Evolutionary conservation across 2,888 invertebrate species (phyloP).

Genomic region (Argyresthia albistria): DNA sequence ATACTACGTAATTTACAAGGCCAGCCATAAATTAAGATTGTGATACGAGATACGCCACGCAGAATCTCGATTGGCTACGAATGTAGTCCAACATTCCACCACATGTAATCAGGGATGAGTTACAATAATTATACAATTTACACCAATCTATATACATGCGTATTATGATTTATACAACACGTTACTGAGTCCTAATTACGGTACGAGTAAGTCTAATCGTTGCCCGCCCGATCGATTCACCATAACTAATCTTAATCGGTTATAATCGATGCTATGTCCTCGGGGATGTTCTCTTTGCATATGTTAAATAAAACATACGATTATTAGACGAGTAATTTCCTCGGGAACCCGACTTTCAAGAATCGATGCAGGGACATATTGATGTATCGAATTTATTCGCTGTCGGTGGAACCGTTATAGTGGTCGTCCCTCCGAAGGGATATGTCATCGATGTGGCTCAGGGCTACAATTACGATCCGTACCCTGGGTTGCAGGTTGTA

Average conservation of each 20-base stretch:
- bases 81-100: not conserved
- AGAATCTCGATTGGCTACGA: too few relatives aligned
- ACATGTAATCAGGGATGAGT: conserved; percentile 7
- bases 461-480: conserved; percentile 47
- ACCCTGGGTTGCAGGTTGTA: conserved; percentile 34
- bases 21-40: too few relatives aligned
- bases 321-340: conserved; percentile 50
- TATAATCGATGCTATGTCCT: conserved; percentile 52
- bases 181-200: conserved; percentile 8
- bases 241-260: conserved; percentile 29
- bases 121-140: conserved; percentile 8
- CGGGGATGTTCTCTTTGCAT: conserved; percentile 57
- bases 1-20: too few relatives aligned
- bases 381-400: conserved; percentile 14
- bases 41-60: too few relatives aligned
- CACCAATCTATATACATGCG: conserved; percentile 6
- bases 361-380: conserved; percentile 50
- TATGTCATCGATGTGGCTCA: conserved; percentile 52
- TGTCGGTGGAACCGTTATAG: not conserved
- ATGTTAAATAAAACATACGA: conserved; percentile 39
- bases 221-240: conserved; percentile 8
- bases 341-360: conserved; percentile 44
- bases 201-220: conserved; percentile 34
- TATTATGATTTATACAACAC: conserved; percentile 4
- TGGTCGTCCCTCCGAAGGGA: conserved; percentile 34